These are phyloP conservation scores for Apomyelois bistriatella DNA, from an alignment of 2,888 invertebrate species.

Conservation along the genomic window DNA sequence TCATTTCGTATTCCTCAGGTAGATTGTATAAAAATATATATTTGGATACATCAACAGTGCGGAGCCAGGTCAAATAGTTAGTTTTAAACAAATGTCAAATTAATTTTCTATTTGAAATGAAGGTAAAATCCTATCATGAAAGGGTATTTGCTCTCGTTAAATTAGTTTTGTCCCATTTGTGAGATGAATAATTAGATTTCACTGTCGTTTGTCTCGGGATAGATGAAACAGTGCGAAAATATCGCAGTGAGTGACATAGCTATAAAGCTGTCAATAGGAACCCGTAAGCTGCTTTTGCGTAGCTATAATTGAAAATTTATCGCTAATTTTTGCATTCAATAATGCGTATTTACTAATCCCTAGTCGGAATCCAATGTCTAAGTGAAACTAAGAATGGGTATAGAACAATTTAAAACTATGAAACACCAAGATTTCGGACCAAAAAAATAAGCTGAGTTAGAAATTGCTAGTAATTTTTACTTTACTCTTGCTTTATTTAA, in stretches of 20 bases:
- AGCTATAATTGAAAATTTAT: not conserved
- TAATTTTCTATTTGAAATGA: not conserved
- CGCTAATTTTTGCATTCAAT: too few species aligned
- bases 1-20: too few species aligned
- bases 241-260: not conserved
- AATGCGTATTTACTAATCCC: not conserved
- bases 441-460: too few species aligned
- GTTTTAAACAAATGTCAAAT: not conserved
- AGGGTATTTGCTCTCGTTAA: conserved; percentile 3
- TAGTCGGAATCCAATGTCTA: too few species aligned
- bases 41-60: not conserved
- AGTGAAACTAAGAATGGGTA: too few species aligned
- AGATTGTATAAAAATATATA: too few species aligned
- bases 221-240: conserved; percentile 12
- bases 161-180: not conserved
- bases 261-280: not conserved
- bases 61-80: not conserved
- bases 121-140: not conserved
- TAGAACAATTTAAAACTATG: too few species aligned
- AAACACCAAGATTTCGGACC: too few species aligned
- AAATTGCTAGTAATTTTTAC: too few species aligned
- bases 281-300: not conserved
- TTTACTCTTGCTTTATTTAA: too few species aligned
- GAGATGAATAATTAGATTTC: conserved; percentile 10
- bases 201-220: not conserved